These are phyloP conservation scores for Lysiphlebus fabarum DNA, from an alignment of 1,140 invertebrate genomes.

Conservation along the genomic window DNA sequence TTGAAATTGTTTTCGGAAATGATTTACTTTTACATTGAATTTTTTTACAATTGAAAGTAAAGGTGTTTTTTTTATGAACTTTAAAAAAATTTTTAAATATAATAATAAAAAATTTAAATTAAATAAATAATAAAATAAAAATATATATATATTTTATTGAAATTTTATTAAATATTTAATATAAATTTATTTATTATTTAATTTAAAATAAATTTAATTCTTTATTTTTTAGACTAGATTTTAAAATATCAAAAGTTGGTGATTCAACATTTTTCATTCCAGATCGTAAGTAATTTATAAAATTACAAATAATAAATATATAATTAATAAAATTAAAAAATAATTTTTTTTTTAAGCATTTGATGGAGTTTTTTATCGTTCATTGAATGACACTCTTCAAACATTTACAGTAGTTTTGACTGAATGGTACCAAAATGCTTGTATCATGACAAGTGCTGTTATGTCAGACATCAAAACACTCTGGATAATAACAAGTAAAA, in stretches of 20 bases:
- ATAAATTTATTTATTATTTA: too few species aligned
- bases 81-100: too few species aligned
- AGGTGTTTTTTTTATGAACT: too few species aligned
- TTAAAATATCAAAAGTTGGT: slow-evolving; percentile 1
- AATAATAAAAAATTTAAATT: too few species aligned
- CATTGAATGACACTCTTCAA: slow-evolving; percentile 1
- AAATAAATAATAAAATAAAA: too few species aligned
- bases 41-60: too few species aligned
- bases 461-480: slow-evolving; percentile 28
- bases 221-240: slow-evolving; percentile 8
- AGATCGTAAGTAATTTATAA: not conserved
- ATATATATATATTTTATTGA: too few species aligned
- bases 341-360: slow-evolving; percentile 7
- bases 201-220: too few species aligned
- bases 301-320: not conserved
- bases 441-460: slow-evolving; percentile 19
- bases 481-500: slow-evolving; percentile 34
- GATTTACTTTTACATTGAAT: too few species aligned
- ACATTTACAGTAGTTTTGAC: slow-evolving; percentile 8
- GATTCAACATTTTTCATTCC: slow-evolving; percentile 5
- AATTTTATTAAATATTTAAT: too few species aligned
- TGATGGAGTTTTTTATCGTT: not conserved
- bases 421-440: slow-evolving; percentile 16
- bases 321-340: not conserved
- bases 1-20: too few species aligned